These are phyloP conservation scores for Sthenelais limicola DNA, from an alignment of 2,888 invertebrate genomes.

Conservation along the genomic window DNA sequence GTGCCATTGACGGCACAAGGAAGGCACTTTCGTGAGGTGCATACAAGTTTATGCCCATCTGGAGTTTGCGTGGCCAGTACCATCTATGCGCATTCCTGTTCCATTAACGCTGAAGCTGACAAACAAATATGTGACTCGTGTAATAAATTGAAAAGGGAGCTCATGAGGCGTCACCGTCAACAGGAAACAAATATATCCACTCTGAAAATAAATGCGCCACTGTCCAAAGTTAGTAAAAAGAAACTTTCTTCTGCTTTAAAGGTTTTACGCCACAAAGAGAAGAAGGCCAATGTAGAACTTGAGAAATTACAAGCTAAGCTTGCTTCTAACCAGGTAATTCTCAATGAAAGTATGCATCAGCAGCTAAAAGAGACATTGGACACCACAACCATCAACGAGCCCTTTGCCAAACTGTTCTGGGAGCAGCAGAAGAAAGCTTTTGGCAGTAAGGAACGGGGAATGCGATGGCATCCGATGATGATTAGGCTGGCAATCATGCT, in stretches of 20 bases:
- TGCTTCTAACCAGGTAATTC: neutral
- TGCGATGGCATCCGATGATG: constrained; percentile 37
- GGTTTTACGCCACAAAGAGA: neutral
- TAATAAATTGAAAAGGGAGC: too few relatives aligned
- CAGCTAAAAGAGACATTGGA: neutral
- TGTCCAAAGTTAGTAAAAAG: neutral
- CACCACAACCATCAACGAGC: neutral
- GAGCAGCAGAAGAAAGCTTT: constrained; percentile 22
- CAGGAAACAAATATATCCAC: neutral
- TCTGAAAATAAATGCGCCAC: neutral
- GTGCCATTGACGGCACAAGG: neutral
- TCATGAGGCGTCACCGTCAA: neutral
- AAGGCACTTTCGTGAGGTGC: neutral
- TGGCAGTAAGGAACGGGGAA: neutral
- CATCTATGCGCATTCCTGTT: neutral
- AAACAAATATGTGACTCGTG: neutral
- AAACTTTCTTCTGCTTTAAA: neutral
- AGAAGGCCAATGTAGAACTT: neutral
- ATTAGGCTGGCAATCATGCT: neutral
- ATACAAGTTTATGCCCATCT: neutral
- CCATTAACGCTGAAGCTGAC: neutral
- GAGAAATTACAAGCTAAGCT: neutral
- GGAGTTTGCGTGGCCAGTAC: neutral
- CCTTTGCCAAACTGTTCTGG: constrained; percentile 21
- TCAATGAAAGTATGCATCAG: neutral